Percentiles rank a stretch among this genome's conserved stretches.
These are phyloP conservation scores for Parus major DNA, from an alignment of 2,113 vertebrate genomes.

Conservation along the genomic window DNA sequence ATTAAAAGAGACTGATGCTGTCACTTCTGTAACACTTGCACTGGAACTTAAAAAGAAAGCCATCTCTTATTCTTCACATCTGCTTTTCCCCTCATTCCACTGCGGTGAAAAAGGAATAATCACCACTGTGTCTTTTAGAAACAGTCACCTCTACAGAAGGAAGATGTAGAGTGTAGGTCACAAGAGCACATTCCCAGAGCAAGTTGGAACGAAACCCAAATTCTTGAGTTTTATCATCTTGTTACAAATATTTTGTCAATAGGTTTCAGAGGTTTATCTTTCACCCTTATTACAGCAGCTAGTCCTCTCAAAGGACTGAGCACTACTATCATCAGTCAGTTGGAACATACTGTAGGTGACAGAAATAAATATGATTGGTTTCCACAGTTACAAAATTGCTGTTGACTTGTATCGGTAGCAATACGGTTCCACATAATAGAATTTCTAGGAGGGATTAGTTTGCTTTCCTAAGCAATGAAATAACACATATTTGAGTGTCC, in stretches of 20 bases:
- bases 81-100: background rate
- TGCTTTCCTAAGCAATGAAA: conserved; percentile 23
- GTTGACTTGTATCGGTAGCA: background rate
- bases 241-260: background rate
- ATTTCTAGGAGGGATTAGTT: conserved; percentile 28
- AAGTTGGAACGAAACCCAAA: background rate
- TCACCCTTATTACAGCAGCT: background rate
- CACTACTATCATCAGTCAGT: background rate
- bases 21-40: background rate
- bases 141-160: background rate
- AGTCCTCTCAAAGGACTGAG: background rate
- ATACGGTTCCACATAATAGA: background rate
- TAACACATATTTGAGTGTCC: background rate
- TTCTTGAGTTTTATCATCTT: background rate
- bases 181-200: background rate
- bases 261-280: conserved; percentile 1
- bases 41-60: background rate
- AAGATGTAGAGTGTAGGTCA: background rate
- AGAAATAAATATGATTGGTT: conserved; percentile 27
- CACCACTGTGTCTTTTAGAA: background rate
- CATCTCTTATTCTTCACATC: background rate
- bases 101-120: background rate
- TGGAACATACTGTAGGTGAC: background rate
- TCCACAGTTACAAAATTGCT: conserved; percentile 30
- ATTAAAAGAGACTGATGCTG: background rate